Conservation (phyloP, 2,888 invertebrate genomes). For the Elmis aenea region DNA sequence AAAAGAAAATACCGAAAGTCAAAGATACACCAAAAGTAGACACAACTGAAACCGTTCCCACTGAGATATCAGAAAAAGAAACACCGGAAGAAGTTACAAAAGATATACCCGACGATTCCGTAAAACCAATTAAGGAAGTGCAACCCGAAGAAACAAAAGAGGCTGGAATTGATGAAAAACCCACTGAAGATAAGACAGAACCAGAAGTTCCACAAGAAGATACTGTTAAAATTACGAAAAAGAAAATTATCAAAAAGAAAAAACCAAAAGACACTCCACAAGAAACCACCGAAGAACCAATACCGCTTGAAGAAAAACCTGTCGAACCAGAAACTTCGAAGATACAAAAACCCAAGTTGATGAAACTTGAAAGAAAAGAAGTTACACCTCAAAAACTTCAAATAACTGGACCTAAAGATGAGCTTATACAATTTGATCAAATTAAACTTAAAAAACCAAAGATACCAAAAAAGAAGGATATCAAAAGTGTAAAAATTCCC, state of each 20-base stretch:
- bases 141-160: conserved; percentile 15
- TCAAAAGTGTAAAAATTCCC: conserved; percentile 40
- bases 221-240: conserved; percentile 12
- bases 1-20: background rate
- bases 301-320: conserved; percentile 12
- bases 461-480: conserved; percentile 37
- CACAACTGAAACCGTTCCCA: conserved; percentile 17
- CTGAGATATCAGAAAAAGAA: conserved; percentile 25
- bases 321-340: conserved; percentile 22
- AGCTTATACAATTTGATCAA: conserved; percentile 57
- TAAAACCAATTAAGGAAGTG: conserved; percentile 9
- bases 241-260: conserved; percentile 12
- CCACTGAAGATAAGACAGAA: conserved; percentile 11
- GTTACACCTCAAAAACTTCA: conserved; percentile 55
- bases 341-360: conserved; percentile 24
- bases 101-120: conserved; percentile 7
- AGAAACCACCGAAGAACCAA: conserved; percentile 9
- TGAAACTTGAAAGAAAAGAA: conserved; percentile 56
- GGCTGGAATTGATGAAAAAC: conserved; percentile 14
- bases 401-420: conserved; percentile 51
- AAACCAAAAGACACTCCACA: conserved; percentile 15
- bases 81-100: conserved; percentile 15
- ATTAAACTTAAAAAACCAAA: conserved; percentile 49
- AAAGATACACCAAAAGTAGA: conserved; percentile 13
- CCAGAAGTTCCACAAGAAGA: conserved; percentile 8